These are phyloP conservation scores for Lophochroa leadbeateri DNA, from an alignment of 2,113 vertebrate species.

Conservation along the genomic window DNA sequence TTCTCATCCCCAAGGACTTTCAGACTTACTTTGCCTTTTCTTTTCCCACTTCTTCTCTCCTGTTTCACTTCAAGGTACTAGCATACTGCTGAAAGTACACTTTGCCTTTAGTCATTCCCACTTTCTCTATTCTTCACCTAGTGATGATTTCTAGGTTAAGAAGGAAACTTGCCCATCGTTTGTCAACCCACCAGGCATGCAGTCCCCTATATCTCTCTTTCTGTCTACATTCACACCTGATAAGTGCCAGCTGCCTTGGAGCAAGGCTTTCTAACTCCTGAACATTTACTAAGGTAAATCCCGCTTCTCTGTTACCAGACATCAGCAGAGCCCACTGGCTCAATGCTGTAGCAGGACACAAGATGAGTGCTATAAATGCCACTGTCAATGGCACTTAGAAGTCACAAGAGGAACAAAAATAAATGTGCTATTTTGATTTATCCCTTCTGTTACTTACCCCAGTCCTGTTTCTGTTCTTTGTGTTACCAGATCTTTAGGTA, in stretches of 20 bases:
- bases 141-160: neutral
- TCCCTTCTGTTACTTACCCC: neutral
- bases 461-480: neutral
- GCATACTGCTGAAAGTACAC: neutral
- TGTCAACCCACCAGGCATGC: neutral
- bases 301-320: neutral
- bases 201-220: neutral
- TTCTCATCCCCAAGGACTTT: neutral
- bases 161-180: neutral
- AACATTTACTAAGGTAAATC: neutral
- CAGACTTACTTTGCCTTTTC: neutral
- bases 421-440: neutral
- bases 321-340: neutral
- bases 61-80: neutral
- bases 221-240: neutral
- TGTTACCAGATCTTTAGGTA: neutral
- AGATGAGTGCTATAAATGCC: neutral
- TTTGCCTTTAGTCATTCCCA: neutral
- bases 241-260: neutral
- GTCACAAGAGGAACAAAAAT: neutral
- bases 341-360: fast-evolving
- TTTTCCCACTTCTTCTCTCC: neutral
- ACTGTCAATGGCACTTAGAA: neutral
- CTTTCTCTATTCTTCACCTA: neutral
- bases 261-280: neutral